Conservation (phyloP, 2,797 vertebrate species). For the Dicrostonyx torquatus region DNA sequence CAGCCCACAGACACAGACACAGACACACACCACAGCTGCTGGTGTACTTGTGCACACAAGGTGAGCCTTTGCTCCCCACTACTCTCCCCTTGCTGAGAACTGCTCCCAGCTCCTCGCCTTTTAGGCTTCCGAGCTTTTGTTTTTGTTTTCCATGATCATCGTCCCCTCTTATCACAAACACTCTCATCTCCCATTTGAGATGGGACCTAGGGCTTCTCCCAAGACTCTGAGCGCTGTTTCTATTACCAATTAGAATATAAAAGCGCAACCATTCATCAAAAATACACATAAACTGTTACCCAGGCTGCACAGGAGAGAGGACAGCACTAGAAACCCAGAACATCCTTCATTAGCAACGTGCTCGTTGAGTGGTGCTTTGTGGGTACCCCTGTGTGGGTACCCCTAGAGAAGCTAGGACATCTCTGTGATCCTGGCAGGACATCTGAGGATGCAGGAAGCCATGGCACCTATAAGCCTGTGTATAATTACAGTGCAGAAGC, state of each 20-base stretch:
- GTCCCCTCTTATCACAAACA: constrained; percentile 44
- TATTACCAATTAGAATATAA: constrained; percentile 69
- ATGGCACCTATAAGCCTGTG: background rate
- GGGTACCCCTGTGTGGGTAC: accelerated
- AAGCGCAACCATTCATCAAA: constrained; percentile 66
- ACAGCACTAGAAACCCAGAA: background rate
- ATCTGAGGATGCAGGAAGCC: accelerated
- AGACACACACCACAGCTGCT: too few relatives aligned
- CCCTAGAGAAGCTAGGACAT: background rate
- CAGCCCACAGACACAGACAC: accelerated
- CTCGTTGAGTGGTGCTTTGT: accelerated
- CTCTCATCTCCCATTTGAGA: constrained; percentile 57
- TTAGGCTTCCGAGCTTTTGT: background rate
- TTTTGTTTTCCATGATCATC: background rate
- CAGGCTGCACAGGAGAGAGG: accelerated
- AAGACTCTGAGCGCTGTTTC: constrained; percentile 53
- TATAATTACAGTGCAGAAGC: background rate
- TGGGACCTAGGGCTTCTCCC: constrained; percentile 41
- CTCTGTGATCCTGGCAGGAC: background rate
- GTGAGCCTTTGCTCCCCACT: background rate
- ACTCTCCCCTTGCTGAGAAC: background rate
- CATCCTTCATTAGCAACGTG: accelerated
- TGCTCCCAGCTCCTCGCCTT: background rate
- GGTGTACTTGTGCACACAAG: too few relatives aligned
- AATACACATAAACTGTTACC: background rate